Evolutionary conservation across 1,140 invertebrate genomes (phyloP).

Genomic region (Leptinotarsa defecta): DNA sequence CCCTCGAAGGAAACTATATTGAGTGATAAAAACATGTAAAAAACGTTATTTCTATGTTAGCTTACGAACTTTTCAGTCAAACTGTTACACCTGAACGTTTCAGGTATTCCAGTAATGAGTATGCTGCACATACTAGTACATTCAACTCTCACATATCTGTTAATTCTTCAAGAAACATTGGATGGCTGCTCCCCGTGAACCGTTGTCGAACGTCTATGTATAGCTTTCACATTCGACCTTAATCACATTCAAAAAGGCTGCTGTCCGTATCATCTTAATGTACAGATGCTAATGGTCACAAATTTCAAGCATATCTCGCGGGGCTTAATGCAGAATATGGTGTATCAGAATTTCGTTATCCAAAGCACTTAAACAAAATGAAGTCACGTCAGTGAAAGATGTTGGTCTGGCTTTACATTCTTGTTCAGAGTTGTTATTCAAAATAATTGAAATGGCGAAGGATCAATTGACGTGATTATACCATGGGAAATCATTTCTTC

Average conservation of each 20-base stretch:
- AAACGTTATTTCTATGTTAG: no score
- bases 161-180: background rate
- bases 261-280: conserved; percentile 20
- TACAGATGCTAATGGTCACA: conserved; percentile 29
- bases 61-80: no score
- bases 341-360: conserved; percentile 11
- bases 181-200: background rate
- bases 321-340: conserved; percentile 3
- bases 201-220: background rate
- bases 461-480: background rate
- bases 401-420: conserved; percentile 3
- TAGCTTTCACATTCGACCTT: conserved; percentile 27
- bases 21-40: no score
- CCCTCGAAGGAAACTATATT: no score
- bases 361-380: background rate
- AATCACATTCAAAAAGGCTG: conserved; percentile 26
- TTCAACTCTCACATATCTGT: no score
- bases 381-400: conserved; percentile 1
- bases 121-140: no score
- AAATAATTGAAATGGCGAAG: background rate
- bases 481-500: conserved; percentile 10
- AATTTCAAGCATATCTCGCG: conserved; percentile 23
- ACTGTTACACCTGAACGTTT: no score
- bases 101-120: no score
- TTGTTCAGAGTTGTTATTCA: conserved; percentile 7